Evolutionary conservation across 1,140 invertebrate species (phyloP).

Genomic region (Neodiprion virginianus): DNA sequence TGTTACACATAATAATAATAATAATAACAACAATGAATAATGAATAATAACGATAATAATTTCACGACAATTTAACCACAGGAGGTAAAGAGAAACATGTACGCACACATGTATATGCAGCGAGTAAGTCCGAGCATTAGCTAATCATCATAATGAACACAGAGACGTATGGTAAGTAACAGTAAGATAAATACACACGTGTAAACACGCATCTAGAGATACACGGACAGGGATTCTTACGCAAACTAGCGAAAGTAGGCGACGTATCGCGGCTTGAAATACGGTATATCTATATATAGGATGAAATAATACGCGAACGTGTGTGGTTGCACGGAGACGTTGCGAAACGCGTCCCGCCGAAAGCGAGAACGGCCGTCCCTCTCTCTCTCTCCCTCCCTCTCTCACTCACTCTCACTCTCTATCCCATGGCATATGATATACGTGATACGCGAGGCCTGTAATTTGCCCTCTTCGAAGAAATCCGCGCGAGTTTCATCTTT

Average conservation of each 20-base stretch:
- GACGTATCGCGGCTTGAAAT: conserved; percentile 12
- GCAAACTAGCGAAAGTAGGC: conserved; percentile 56
- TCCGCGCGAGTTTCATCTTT: no score
- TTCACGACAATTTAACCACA: no score
- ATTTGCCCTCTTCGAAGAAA: no score
- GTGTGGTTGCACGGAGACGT: conserved; percentile 34
- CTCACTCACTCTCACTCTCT: background rate
- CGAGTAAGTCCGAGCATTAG: conserved; percentile 34
- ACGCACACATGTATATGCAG: background rate
- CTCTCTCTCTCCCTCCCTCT: background rate
- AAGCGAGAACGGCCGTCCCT: conserved; percentile 41
- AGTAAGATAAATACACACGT: background rate
- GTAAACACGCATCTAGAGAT: background rate
- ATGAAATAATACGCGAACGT: conserved; percentile 40
- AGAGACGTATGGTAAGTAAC: no score
- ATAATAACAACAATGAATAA: no score
- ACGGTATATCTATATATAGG: conserved; percentile 29
- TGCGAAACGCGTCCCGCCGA: conserved; percentile 38
- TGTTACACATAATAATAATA: no score
- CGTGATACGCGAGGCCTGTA: no score
- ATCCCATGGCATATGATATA: no score
- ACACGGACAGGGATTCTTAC: conserved; percentile 45
- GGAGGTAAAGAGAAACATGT: no score
- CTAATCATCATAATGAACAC: conserved; percentile 29
- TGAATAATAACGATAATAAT: no score